phyloP scores from a whole-genome alignment of 2,113 vertebrate species.

The Panurus biarmicus region DNA sequence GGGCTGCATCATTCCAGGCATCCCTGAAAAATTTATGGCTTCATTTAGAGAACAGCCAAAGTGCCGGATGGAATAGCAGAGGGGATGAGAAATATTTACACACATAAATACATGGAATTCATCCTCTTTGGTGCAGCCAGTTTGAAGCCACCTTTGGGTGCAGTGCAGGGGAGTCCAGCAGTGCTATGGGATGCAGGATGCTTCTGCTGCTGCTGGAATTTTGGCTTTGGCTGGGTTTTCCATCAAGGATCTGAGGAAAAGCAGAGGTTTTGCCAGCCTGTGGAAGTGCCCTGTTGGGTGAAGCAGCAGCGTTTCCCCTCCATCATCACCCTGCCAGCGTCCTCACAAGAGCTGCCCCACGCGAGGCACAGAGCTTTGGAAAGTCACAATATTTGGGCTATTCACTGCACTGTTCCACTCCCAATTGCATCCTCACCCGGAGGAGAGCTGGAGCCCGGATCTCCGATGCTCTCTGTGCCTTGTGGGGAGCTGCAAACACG shows the following conservation, averaged over 20 bases:
- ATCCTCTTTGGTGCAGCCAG: background rate
- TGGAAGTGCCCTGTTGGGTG: accelerated
- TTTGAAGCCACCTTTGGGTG: background rate
- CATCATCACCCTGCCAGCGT: accelerated
- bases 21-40: background rate
- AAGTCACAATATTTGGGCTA: background rate
- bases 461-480: background rate
- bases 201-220: background rate
- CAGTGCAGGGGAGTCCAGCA: accelerated
- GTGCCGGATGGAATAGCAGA: accelerated
- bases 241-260: background rate
- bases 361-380: accelerated
- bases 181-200: accelerated
- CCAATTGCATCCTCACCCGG: accelerated
- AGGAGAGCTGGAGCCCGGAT: background rate
- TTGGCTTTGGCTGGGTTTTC: accelerated
- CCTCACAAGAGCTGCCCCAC: accelerated
- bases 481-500: background rate
- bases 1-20: accelerated
- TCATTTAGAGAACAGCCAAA: background rate
- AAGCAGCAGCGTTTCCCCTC: background rate
- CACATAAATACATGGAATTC: accelerated
- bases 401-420: background rate
- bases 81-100: background rate
- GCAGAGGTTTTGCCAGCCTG: background rate